Evolutionary conservation across 2,113 vertebrate genomes (phyloP).

Genomic region (Antechinus flavipes): DNA sequence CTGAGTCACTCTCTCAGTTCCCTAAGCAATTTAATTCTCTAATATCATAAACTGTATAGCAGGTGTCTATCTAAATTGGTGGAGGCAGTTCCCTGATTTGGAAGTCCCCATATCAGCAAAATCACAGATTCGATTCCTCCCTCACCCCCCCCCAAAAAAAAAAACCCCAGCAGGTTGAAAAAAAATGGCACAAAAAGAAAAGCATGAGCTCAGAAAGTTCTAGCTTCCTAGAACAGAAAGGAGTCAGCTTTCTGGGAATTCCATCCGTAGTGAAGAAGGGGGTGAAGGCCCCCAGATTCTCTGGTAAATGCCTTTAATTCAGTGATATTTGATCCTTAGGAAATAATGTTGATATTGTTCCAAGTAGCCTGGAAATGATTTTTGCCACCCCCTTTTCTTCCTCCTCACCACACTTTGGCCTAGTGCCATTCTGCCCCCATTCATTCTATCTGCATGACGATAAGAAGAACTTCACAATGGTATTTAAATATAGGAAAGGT

Average conservation of each 20-base stretch:
- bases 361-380: background rate
- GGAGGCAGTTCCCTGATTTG: background rate
- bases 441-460: background rate
- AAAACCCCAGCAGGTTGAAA: background rate
- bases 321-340: background rate
- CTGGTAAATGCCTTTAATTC: background rate
- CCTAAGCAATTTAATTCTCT: background rate
- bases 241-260: background rate
- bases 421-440: background rate
- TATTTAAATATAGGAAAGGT: background rate
- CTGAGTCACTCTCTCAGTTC: background rate
- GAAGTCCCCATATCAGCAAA: background rate
- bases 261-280: background rate
- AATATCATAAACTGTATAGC: background rate
- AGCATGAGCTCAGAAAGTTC: background rate
- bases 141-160: background rate
- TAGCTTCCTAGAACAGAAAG: background rate
- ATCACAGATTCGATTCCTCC: background rate
- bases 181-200: background rate
- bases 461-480: background rate
- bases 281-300: background rate
- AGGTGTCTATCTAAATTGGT: background rate
- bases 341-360: slow-evolving; percentile 7
- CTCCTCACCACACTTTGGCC: background rate
- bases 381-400: background rate